Evolutionary conservation across 2,113 vertebrate genomes (phyloP).

Genomic region (Erythrocercus mccallii): DNA sequence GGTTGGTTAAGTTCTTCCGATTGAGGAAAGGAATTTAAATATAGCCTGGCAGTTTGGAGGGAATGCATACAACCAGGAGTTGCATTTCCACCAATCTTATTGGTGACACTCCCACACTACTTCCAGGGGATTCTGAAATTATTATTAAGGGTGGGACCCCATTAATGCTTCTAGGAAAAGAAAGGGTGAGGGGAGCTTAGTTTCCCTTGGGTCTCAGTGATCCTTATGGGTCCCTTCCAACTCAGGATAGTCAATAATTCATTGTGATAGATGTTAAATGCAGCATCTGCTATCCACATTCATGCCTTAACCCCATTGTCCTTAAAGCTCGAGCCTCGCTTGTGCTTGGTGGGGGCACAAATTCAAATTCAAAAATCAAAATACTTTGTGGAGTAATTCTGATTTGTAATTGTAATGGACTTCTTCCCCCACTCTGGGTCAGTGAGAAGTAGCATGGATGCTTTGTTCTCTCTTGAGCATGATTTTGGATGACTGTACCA

Average conservation of each 20-base stretch:
- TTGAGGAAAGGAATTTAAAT: constrained; percentile 8
- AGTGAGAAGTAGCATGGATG: background rate
- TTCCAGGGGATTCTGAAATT: background rate
- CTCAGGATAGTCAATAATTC: background rate
- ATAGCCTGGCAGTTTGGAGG: background rate
- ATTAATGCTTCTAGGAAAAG: background rate
- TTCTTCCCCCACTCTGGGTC: background rate
- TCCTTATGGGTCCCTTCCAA: background rate
- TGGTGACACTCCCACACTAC: background rate
- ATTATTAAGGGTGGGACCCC: background rate
- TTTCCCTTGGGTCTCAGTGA: background rate
- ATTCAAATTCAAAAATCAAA: background rate
- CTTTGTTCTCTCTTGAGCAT: background rate
- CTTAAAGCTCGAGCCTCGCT: background rate
- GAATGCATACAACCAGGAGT: background rate
- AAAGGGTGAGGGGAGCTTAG: background rate
- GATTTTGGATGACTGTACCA: background rate
- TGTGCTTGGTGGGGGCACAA: background rate
- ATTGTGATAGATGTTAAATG: background rate
- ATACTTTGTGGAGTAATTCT: background rate
- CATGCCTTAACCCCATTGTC: background rate
- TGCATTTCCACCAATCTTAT: background rate
- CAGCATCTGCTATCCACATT: background rate
- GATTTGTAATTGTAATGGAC: background rate
- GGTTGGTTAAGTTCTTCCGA: constrained; percentile 37